These are phyloP conservation scores for Pteropus alecto DNA, from an alignment of 2,113 vertebrate species.

Conservation along the genomic window DNA sequence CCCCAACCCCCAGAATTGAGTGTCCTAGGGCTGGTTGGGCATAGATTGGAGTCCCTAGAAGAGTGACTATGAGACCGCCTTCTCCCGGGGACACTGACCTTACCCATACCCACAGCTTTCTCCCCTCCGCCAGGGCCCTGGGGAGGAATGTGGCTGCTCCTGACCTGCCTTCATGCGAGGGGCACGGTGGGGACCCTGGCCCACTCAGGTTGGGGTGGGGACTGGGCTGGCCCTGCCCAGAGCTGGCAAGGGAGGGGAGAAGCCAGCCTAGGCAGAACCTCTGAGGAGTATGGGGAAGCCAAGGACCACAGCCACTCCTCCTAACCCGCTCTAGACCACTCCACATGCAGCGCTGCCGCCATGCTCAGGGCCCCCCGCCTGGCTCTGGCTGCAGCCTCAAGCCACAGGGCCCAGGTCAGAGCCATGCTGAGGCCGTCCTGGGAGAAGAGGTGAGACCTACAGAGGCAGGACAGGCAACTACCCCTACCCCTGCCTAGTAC, in stretches of 20 bases:
- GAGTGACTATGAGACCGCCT: neutral
- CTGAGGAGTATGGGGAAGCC: neutral
- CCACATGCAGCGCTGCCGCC: no score
- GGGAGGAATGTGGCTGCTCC: neutral
- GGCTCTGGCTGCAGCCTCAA: neutral
- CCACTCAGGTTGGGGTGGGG: neutral
- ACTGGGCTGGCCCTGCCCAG: neutral
- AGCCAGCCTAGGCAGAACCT: neutral
- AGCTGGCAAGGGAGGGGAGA: neutral
- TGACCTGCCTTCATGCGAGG: neutral
- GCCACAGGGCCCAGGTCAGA: neutral
- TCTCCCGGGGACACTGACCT: neutral
- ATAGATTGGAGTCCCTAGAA: neutral
- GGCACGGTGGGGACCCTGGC: neutral
- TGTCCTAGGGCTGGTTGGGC: neutral
- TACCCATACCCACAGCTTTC: neutral
- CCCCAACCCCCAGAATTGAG: neutral
- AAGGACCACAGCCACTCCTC: neutral
- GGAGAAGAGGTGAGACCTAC: neutral
- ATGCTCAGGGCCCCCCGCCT: neutral
- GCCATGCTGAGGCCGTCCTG: neutral
- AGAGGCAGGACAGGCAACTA: neutral
- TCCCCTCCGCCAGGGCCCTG: neutral
- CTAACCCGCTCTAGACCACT: neutral
- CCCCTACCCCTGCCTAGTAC: neutral